Base-by-base conservation (phyloP, 37 sponge, comb jelly and placozoan species). In the Hexactinellida sp. region DNA sequence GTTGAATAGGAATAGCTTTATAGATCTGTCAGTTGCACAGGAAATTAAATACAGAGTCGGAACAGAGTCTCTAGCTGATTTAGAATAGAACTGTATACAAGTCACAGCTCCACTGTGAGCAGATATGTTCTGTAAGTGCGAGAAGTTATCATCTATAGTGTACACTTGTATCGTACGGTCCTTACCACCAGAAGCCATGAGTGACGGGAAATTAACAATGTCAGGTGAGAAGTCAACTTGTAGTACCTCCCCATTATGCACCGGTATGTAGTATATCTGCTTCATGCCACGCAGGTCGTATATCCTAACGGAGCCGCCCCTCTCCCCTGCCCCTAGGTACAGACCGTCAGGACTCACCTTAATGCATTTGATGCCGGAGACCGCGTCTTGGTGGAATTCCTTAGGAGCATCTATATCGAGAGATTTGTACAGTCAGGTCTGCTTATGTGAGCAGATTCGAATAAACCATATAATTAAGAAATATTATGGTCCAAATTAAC, bases 321-420 rank as follows among this genome's bases (percentile, higher is more conserved):
- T 63, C 76, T 63, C 76, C 13, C 76, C 76, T 25, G 76, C 76
- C 30, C 76, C 76, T 63, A 63, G 76, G 30, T 63, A 63, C 34
- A 63, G 76, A 10, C 76, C 76, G 30, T 63, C 76, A 21, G 76
- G 76, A 63, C 76, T 63, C 3, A 63, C 30, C 5, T n/a, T 25
- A 63, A 63, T n/a, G 21, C 28, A 63, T 28, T 63, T 63, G 3
- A 63, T 23, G 5, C 76, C 76, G 13, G 76, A 63, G 32, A n/a
- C 13, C 3, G 3, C 13, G 21, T 63, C 76, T 25, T 63, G 21
- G 3, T 63, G 76, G 30, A n/a, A 10, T 63, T 63, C 76, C 34
- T 63, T 63, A 10, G 76, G 28, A 32, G 28, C 5, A 63, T 63
- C 76, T 63, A 63, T 41, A 41, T n/a, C n/a, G n/a, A n/a, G n/a